Evolutionary conservation across 2,113 vertebrate species (phyloP).

Genomic region (Ancistrus triradiatus): DNA sequence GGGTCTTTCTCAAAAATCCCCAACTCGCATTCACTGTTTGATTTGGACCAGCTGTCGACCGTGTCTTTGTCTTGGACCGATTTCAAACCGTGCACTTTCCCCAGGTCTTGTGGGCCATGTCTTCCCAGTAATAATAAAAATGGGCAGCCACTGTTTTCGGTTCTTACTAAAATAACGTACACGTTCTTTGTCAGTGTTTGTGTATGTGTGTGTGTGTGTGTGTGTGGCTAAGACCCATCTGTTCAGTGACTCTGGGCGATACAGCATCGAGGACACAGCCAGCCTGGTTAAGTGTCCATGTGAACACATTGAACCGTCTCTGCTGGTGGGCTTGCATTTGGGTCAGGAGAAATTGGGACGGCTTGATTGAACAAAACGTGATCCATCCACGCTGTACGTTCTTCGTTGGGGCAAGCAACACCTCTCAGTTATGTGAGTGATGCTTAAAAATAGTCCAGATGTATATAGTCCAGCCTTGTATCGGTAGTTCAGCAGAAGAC

Average conservation of each 20-base stretch:
- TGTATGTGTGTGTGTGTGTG: background rate
- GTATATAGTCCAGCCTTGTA: too few species aligned
- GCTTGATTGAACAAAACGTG: constrained; percentile 18
- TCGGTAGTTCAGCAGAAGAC: too few species aligned
- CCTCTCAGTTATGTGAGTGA: background rate
- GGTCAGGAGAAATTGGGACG: constrained; percentile 48
- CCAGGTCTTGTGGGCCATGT: too few species aligned
- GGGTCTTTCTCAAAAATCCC: background rate
- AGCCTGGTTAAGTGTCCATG: constrained; percentile 38
- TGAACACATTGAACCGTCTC: constrained; percentile 34
- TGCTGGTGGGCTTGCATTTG: constrained; percentile 46
- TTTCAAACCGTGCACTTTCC: background rate
- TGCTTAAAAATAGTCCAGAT: too few species aligned
- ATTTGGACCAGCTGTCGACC: background rate
- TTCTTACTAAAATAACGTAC: too few species aligned
- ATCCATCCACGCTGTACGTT: constrained; percentile 37
- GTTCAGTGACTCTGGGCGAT: constrained; percentile 10
- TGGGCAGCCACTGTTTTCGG: too few species aligned
- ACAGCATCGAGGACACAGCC: constrained; percentile 15
- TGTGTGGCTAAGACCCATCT: constrained; percentile 11
- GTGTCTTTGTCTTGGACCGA: background rate
- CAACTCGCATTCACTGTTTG: background rate
- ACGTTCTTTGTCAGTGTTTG: background rate
- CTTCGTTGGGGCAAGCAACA: constrained; percentile 6
- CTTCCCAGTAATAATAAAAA: too few species aligned